These are phyloP conservation scores for Acrossocheilus wenchowensis DNA, from an alignment of 2,797 vertebrate genomes.

Conservation along the genomic window DNA sequence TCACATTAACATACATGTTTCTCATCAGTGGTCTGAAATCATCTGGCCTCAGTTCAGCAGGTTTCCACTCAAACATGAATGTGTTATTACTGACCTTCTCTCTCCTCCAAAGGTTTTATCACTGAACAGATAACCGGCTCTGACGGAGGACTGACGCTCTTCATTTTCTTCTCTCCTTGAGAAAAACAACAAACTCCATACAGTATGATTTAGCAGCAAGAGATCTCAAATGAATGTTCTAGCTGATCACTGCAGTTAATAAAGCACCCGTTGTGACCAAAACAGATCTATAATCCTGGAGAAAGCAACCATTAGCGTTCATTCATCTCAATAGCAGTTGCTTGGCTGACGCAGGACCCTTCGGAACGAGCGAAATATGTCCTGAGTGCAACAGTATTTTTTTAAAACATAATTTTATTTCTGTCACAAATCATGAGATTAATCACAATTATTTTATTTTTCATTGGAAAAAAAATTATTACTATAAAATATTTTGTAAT, in stretches of 20 bases:
- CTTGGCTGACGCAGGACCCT: too few species aligned
- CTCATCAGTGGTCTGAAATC: background rate
- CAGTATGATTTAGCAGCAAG: background rate
- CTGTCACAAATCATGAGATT: too few species aligned
- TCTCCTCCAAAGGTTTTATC: background rate
- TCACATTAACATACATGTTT: background rate
- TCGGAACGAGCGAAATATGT: too few species aligned
- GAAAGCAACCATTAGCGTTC: too few species aligned
- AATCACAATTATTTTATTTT: too few species aligned
- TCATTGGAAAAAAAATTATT: too few species aligned
- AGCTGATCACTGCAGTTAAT: background rate
- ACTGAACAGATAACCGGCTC: background rate
- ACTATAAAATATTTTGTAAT: too few species aligned
- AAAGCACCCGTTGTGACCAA: too few species aligned
- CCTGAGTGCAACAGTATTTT: too few species aligned
- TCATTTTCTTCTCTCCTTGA: background rate
- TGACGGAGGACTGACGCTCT: background rate
- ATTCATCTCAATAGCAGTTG: too few species aligned
- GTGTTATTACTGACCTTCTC: background rate
- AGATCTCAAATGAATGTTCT: background rate
- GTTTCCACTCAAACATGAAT: background rate
- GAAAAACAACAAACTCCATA: background rate
- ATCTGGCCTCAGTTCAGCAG: background rate
- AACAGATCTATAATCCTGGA: too few species aligned
- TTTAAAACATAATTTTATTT: too few species aligned